Evolutionary conservation across 2,797 vertebrate genomes (phyloP).

Genomic region (Paguma larvata): DNA sequence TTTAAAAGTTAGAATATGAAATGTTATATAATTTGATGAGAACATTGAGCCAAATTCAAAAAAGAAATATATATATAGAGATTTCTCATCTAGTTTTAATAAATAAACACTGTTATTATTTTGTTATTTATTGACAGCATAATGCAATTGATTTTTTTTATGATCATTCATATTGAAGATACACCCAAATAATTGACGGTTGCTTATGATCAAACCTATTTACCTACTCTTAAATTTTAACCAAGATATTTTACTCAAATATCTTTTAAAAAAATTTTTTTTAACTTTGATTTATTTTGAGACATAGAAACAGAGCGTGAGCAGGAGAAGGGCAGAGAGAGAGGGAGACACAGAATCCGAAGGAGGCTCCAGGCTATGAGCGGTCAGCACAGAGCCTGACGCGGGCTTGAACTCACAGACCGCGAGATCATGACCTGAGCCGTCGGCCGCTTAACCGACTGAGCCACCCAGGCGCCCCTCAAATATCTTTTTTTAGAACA

Average conservation of each 20-base stretch:
- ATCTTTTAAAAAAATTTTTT: neutral
- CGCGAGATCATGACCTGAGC: too few species aligned
- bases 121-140: conserved; percentile 59
- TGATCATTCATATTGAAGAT: neutral
- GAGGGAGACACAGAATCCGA: too few species aligned
- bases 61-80: neutral
- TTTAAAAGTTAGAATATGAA: conserved; percentile 75
- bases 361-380: too few species aligned
- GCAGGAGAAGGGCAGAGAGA: too few species aligned
- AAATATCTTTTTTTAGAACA: neutral
- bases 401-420: too few species aligned
- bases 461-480: too few species aligned
- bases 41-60: conserved; percentile 67
- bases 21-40: conserved; percentile 63
- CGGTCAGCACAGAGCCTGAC: too few species aligned
- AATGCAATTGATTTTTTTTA: conserved; percentile 27
- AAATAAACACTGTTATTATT: conserved; percentile 65
- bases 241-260: conserved; percentile 38
- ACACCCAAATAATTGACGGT: conserved; percentile 50
- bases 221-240: conserved; percentile 36
- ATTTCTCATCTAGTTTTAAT: conserved; percentile 55
- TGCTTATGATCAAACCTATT: neutral
- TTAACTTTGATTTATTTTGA: too few species aligned
- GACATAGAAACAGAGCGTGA: too few species aligned
- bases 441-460: too few species aligned